These are phyloP conservation scores for Homarus gammarus DNA, from an alignment of 2,888 invertebrate species.

Conservation along the genomic window DNA sequence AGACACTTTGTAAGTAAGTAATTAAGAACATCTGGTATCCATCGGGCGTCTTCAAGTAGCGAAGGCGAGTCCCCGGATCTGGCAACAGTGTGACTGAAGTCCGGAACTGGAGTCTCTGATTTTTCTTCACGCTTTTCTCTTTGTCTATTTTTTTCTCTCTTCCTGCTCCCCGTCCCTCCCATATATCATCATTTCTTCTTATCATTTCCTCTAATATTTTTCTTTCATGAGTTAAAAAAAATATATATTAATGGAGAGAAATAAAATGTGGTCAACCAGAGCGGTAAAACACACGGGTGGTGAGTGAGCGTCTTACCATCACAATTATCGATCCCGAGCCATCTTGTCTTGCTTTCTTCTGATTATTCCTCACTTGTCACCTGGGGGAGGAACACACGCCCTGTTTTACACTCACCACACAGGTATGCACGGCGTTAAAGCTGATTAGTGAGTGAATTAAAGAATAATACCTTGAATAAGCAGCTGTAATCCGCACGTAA, in stretches of 20 bases:
- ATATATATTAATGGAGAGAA: too few relatives aligned
- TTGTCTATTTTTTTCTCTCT: slow-evolving; percentile 15
- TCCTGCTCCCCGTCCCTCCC: not conserved
- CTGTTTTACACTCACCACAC: too few relatives aligned
- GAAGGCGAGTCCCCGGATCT: not conserved
- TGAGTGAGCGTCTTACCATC: not conserved
- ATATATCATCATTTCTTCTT: not conserved
- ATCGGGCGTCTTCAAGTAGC: too few relatives aligned
- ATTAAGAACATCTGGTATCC: not conserved
- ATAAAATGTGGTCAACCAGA: not conserved
- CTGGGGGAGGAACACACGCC: too few relatives aligned
- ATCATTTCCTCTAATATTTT: not conserved
- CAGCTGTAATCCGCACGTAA: too few relatives aligned
- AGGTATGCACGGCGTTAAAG: too few relatives aligned
- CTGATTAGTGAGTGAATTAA: too few relatives aligned
- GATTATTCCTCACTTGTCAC: not conserved
- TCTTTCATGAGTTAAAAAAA: not conserved
- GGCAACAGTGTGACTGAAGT: not conserved
- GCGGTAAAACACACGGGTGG: not conserved
- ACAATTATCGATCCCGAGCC: not conserved
- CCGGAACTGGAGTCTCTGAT: slow-evolving; percentile 4
- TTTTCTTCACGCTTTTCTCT: not conserved
- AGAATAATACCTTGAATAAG: too few relatives aligned
- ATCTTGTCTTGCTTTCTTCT: not conserved
- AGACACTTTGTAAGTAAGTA: not conserved